phyloP scores from a whole-genome alignment of 1,140 invertebrate species.

The Lineus longissimus region DNA sequence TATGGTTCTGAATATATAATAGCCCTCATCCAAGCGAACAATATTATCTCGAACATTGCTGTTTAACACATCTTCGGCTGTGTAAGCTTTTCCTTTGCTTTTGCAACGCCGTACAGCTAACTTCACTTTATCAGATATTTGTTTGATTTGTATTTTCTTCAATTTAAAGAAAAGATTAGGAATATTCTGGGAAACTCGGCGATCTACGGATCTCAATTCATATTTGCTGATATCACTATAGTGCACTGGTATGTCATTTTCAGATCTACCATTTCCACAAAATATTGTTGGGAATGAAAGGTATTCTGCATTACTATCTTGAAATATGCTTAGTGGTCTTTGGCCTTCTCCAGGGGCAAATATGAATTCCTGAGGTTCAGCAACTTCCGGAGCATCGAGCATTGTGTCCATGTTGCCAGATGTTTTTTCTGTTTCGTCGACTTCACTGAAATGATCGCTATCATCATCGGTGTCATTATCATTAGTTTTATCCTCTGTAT shows the following conservation, averaged over 20 bases:
- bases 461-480: no score
- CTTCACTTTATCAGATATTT: conserved; percentile 18
- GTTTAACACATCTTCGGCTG: conserved; percentile 17
- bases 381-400: background rate
- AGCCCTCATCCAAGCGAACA: conserved; percentile 24
- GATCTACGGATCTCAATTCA: conserved; percentile 20
- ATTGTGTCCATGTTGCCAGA: conserved; percentile 2
- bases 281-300: conserved; percentile 23
- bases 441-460: no score
- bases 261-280: conserved; percentile 16
- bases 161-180: conserved; percentile 25
- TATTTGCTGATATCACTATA: no score
- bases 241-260: background rate
- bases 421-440: background rate
- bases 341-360: conserved; percentile 25
- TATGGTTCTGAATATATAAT: conserved; percentile 20
- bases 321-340: conserved; percentile 18
- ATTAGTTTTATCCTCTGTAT: no score
- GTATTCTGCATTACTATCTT: conserved; percentile 18
- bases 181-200: conserved; percentile 15
- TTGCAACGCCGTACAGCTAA: conserved; percentile 20
- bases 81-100: conserved; percentile 18
- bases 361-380: conserved; percentile 11
- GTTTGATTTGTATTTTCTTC: conserved; percentile 28
- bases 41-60: conserved; percentile 10